Evolutionary conservation across 2,797 vertebrate species (phyloP), one percentile per base, ranked within the genome.

Genomic region (Gephyroberyx darwinii): DNA sequence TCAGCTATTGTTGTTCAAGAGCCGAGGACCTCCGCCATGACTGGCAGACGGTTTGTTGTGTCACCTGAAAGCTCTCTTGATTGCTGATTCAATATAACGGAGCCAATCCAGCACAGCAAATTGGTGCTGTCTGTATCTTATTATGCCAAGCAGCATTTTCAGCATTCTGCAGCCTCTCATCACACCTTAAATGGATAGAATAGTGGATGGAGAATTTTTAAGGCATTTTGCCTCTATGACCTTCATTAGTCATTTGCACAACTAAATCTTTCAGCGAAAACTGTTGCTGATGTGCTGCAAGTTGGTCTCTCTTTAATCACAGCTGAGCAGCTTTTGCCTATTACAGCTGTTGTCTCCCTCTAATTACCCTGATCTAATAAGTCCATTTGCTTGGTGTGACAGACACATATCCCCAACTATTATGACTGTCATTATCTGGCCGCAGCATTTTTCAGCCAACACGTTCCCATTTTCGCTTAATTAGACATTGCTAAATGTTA

Each of bases 401-500:
- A 88, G 89, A 92, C 89, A 77, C 65, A 67, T 77, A 86, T 91
- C 87, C 84, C 83, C 79, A 86, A 90, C 88, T 81, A 81, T 91
- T 89, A 92, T 85, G 91, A 81, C 86, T 85, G 81, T 82, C 86
- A 90, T 91, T 89, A 92, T 81, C 84, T 66, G 59, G 72, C 77
- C 56, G 62, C 52, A 3, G 57, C 70, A 73, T 85, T 82, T 86
- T 81, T 81, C 82, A 84, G 77, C 72, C 71, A 77, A 65, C 54
- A 58, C 78, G 41, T 83, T 78, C 78, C 67, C 76, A 58, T 85
- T 91, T 90, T 88, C 48, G 35, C 77, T 84, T 92, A 92, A 93
- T 94, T 92, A 92, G 90, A 90, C 89, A 78, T 77, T 81, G 88
- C 86, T 86, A 90, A 93, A 91, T 92, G 87, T 86, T 90, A 91